Percentiles rank a stretch among this genome's conserved stretches.
phyloP scores from a whole-genome alignment of 2,113 vertebrate genomes.

The Carlito syrichta region DNA sequence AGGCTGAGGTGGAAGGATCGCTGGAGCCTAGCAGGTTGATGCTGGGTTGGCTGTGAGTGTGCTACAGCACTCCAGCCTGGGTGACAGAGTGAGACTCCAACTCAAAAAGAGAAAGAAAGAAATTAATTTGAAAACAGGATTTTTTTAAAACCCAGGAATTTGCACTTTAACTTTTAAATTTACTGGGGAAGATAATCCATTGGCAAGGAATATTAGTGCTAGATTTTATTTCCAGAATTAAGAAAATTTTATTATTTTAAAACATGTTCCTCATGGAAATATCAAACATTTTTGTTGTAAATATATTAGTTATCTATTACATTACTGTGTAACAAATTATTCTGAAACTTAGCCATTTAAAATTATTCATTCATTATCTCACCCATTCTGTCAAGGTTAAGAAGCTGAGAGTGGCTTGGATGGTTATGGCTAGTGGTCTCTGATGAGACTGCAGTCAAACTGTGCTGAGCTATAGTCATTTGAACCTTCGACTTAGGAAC shows the following conservation, averaged over 20 bases:
- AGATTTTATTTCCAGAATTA: neutral
- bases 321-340: too few relatives aligned
- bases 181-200: neutral
- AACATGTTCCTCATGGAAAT: neutral
- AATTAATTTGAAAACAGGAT: neutral
- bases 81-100: too few relatives aligned
- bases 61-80: too few relatives aligned
- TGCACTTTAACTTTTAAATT: neutral
- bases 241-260: neutral
- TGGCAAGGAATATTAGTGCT: neutral
- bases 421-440: neutral
- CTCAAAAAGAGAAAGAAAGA: too few relatives aligned
- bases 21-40: too few relatives aligned
- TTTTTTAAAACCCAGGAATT: neutral
- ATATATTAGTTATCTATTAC: neutral
- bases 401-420: neutral
- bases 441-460: neutral
- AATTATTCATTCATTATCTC: neutral
- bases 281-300: neutral
- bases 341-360: neutral
- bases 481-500: neutral
- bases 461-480: neutral
- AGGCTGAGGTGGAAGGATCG: too few relatives aligned
- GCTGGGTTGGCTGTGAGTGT: too few relatives aligned
- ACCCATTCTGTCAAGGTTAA: neutral